Percentiles rank a stretch among this genome's conserved stretches.
These are phyloP conservation scores for Zaprionus bogoriensis DNA, from an alignment of 2,888 invertebrate species.

Conservation along the genomic window DNA sequence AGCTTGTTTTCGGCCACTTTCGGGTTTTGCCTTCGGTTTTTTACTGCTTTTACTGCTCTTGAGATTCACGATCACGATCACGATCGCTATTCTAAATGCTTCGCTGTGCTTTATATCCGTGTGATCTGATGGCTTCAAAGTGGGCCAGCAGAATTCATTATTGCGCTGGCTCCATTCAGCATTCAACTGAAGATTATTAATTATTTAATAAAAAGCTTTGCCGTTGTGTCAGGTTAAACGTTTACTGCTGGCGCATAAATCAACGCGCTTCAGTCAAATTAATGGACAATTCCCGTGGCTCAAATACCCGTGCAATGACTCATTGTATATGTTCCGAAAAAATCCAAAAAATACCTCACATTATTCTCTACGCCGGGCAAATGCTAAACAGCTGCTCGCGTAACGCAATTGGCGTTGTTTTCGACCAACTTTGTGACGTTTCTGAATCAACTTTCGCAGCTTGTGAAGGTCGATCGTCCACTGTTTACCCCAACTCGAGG, in stretches of 20 bases:
- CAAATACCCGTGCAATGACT: conserved; percentile 44
- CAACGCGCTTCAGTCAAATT: conserved; percentile 14
- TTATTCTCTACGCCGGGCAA: conserved; percentile 49
- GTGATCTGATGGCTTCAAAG: conserved; percentile 43
- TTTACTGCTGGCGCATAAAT: conserved; percentile 19
- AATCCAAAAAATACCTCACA: conserved; percentile 24
- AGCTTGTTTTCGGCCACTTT: conserved; percentile 27
- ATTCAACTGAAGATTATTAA: conserved; percentile 24
- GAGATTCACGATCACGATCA: conserved; percentile 55
- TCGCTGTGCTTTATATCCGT: conserved; percentile 35
- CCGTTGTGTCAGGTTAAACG: conserved; percentile 23
- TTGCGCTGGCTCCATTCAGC: too few species aligned
- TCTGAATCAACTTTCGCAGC: conserved; percentile 35
- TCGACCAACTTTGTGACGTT: conserved; percentile 57
- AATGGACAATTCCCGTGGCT: conserved; percentile 1
- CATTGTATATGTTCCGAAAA: conserved; percentile 15
- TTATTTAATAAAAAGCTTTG: conserved; percentile 25
- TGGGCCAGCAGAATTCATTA: conserved; percentile 35
- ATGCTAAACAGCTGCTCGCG: conserved; percentile 49
- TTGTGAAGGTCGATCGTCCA: conserved; percentile 57
- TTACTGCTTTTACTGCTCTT: conserved; percentile 39
- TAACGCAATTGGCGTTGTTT: conserved; percentile 46
- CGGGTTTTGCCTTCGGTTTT: conserved; percentile 41
- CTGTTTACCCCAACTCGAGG: conserved; percentile 23
- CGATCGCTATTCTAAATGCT: conserved; percentile 50